Conservation (phyloP, 2,113 vertebrate genomes). For the Rhinopomastus cyanomelas region DNA sequence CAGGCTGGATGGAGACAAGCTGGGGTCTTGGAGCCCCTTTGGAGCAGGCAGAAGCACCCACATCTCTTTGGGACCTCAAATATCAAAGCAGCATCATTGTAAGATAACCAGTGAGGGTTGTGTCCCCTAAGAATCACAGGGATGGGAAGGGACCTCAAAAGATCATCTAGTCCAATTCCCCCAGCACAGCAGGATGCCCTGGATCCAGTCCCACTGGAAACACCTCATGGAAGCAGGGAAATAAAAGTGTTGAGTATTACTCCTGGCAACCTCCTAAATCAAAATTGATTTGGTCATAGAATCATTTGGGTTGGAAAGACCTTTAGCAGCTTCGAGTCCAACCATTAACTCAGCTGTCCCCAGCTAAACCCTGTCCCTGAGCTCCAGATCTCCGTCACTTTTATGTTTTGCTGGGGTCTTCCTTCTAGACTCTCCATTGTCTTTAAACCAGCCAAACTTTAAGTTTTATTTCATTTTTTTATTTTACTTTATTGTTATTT, state of each 20-base stretch:
- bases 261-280: background rate
- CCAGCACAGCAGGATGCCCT: too few species aligned
- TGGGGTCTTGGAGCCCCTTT: fast-evolving
- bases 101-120: background rate
- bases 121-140: fast-evolving
- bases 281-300: background rate
- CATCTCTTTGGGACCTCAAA: background rate
- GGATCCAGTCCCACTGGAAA: background rate
- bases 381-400: too few species aligned
- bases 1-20: fast-evolving
- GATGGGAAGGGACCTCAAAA: too few species aligned
- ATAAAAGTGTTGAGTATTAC: background rate
- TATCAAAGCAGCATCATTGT: background rate
- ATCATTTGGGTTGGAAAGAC: too few species aligned
- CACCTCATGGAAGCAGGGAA: background rate
- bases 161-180: too few species aligned
- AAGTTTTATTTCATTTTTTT: too few species aligned
- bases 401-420: background rate
- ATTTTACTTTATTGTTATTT: too few species aligned
- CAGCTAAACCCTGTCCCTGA: too few species aligned
- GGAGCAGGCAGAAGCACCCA: background rate
- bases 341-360: too few species aligned
- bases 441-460: background rate
- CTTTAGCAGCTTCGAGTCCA: too few species aligned
- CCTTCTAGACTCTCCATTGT: background rate